These are phyloP conservation scores for Vollenhovia emeryi DNA, from an alignment of 1,140 invertebrate species.

Conservation along the genomic window DNA sequence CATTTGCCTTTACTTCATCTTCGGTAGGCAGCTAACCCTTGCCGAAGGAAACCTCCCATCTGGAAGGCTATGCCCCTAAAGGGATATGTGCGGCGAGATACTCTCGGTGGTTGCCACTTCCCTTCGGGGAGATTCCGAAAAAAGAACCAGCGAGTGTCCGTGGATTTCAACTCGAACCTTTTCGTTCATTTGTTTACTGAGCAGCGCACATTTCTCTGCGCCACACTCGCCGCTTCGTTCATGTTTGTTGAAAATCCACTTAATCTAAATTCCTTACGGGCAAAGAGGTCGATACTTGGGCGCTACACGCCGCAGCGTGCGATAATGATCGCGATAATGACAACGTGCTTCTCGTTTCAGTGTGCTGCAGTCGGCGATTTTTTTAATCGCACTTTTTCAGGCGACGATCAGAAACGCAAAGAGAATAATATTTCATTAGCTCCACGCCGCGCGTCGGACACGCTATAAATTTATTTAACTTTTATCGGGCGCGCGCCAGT, in stretches of 20 bases:
- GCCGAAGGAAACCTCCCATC: too few species aligned
- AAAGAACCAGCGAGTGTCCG: too few species aligned
- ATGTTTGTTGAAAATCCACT: conserved; percentile 6
- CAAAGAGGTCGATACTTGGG: background rate
- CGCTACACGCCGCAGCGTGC: background rate
- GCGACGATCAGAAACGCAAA: background rate
- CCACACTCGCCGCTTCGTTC: too few species aligned
- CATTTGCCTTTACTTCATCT: too few species aligned
- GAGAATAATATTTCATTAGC: conserved; percentile 5
- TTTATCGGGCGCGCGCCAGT: background rate
- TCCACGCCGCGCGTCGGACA: background rate
- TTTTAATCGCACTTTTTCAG: background rate
- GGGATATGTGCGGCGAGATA: too few species aligned
- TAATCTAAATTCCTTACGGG: conserved; percentile 7
- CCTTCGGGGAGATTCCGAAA: too few species aligned
- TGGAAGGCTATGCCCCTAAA: too few species aligned
- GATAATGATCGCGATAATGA: background rate
- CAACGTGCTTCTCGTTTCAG: background rate
- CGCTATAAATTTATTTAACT: background rate
- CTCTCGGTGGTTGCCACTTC: too few species aligned
- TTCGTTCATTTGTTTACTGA: too few species aligned
- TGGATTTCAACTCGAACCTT: too few species aligned
- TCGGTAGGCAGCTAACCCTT: too few species aligned
- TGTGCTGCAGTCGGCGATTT: background rate
- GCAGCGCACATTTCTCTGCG: too few species aligned